phyloP scores from a whole-genome alignment of 2,113 vertebrate species.

The Hippocampus zosterae region DNA sequence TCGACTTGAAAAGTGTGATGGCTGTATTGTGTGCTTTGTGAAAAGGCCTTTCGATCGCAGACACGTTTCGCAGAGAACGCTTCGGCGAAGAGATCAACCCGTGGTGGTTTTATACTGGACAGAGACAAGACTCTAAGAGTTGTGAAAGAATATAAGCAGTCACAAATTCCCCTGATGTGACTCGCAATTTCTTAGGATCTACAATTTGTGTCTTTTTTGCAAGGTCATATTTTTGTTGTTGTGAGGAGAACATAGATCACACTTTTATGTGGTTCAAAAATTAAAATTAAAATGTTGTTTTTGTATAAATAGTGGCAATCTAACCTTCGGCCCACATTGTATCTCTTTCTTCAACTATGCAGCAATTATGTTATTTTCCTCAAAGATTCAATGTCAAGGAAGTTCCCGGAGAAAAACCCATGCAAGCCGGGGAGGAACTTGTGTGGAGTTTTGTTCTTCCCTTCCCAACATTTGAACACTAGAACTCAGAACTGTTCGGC shows the following conservation, averaged over 20 bases:
- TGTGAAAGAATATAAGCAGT: not conserved
- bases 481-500: no score
- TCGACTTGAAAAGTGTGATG: slow-evolving; percentile 23
- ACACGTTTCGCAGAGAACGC: not conserved
- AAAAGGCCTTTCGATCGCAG: slow-evolving; percentile 1
- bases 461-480: no score
- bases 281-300: not conserved
- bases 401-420: no score
- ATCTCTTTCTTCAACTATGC: not conserved
- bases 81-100: not conserved
- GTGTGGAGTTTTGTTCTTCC: no score
- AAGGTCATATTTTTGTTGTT: not conserved
- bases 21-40: slow-evolving; percentile 9
- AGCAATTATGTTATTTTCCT: not conserved
- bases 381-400: not conserved
- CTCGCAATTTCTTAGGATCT: not conserved
- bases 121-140: not conserved
- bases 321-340: not conserved
- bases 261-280: not conserved
- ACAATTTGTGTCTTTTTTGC: not conserved
- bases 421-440: no score
- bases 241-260: not conserved
- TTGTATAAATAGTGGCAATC: not conserved
- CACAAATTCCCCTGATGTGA: not conserved
- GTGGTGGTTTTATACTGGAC: not conserved